Evolutionary conservation across 2,113 vertebrate genomes (phyloP).

Genomic region (Silurus glanis): DNA sequence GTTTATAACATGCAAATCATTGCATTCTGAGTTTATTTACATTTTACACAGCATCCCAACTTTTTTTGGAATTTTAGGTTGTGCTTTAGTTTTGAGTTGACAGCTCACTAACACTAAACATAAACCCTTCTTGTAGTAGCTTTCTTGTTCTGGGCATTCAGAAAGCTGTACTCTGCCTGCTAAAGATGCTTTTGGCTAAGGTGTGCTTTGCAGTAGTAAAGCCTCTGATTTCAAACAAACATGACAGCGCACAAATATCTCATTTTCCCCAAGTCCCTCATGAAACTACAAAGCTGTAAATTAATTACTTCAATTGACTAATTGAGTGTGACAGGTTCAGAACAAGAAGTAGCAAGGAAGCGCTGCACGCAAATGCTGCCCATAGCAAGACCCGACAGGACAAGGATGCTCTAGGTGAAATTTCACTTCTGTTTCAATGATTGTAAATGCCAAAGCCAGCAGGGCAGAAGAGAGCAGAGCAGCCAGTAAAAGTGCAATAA

Average conservation of each 20-base stretch:
- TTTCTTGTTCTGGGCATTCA: constrained; percentile 12
- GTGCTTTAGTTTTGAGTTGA: not conserved
- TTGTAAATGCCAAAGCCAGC: constrained; percentile 40
- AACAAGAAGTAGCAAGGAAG: constrained; percentile 61
- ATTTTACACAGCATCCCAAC: no score
- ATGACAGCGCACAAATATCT: constrained; percentile 66
- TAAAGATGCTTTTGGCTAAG: constrained; percentile 7
- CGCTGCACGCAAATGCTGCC: constrained; percentile 58
- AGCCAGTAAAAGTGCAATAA: constrained; percentile 22
- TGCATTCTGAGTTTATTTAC: no score
- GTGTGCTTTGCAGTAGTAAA: constrained; percentile 22
- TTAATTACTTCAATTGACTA: constrained; percentile 71
- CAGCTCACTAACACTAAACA: constrained; percentile 7
- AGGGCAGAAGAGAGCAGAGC: constrained; percentile 16
- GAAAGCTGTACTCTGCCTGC: constrained; percentile 27
- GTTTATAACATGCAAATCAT: no score
- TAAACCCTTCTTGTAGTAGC: not conserved
- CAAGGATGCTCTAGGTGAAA: constrained; percentile 59
- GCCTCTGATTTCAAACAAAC: constrained; percentile 56
- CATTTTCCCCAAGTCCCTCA: constrained; percentile 59
- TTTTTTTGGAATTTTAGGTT: no score
- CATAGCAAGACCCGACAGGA: constrained; percentile 60
- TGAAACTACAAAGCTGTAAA: constrained; percentile 71
- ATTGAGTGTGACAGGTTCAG: constrained; percentile 72
- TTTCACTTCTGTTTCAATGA: constrained; percentile 53